phyloP scores from a whole-genome alignment of 2,113 vertebrate genomes.

The Rana temporaria region DNA sequence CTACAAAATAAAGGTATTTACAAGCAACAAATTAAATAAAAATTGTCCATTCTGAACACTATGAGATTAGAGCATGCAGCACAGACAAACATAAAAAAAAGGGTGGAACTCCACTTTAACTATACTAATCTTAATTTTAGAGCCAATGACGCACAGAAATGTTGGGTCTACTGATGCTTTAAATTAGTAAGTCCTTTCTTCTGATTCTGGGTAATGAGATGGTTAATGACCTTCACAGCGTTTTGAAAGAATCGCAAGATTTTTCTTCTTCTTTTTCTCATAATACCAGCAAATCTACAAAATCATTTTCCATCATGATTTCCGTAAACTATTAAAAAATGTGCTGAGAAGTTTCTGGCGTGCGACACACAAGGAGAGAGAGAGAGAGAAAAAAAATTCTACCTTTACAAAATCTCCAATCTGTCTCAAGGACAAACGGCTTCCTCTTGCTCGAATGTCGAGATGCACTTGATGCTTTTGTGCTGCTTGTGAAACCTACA shows the following conservation, averaged over 20 bases:
- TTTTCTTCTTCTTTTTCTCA: background rate
- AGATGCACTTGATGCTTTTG: background rate
- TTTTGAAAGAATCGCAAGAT: background rate
- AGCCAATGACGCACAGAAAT: too few relatives aligned
- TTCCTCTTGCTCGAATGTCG: background rate
- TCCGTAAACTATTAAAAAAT: conserved; percentile 43
- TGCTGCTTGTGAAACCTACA: background rate
- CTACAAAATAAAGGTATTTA: too few relatives aligned
- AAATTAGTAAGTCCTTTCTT: too few relatives aligned
- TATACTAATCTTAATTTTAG: too few relatives aligned
- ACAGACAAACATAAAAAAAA: too few relatives aligned
- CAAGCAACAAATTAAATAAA: too few relatives aligned
- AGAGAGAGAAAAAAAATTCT: background rate
- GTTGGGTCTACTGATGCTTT: too few relatives aligned
- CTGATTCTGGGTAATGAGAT: background rate
- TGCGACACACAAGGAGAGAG: background rate
- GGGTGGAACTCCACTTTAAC: too few relatives aligned
- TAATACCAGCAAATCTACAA: background rate
- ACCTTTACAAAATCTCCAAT: background rate
- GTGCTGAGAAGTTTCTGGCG: conserved; percentile 31
- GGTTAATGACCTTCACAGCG: background rate
- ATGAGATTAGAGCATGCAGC: too few relatives aligned
- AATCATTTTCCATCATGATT: conserved; percentile 30
- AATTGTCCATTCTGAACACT: too few relatives aligned
- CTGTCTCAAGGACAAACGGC: conserved; percentile 16